Evolutionary conservation across 2,888 invertebrate species (phyloP).

Genomic region (Ditylenchus weischeri): DNA sequence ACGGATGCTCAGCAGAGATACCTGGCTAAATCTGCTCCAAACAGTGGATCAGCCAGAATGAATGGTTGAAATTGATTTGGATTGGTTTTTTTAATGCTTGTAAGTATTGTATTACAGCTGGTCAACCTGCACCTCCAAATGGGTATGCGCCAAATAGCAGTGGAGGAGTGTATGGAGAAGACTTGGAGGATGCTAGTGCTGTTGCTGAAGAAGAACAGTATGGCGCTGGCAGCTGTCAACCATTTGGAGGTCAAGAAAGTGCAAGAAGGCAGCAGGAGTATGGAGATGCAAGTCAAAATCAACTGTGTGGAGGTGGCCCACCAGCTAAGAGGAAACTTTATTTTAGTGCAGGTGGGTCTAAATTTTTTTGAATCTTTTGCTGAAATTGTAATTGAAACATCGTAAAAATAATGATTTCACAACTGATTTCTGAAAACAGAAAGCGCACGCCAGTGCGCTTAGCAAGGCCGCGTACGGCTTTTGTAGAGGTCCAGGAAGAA

Average conservation of each 20-base stretch:
- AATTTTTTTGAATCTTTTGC: background rate
- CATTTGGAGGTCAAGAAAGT: background rate
- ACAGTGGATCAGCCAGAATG: conserved; percentile 3
- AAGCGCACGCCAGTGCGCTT: too few relatives aligned
- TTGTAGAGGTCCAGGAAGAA: too few relatives aligned
- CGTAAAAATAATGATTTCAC: too few relatives aligned
- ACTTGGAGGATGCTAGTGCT: conserved; percentile 5
- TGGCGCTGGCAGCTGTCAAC: background rate
- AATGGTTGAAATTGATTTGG: too few relatives aligned
- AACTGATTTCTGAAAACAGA: too few relatives aligned
- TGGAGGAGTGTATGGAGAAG: conserved; percentile 6
- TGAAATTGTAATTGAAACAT: too few relatives aligned
- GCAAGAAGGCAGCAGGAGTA: background rate
- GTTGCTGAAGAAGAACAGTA: background rate
- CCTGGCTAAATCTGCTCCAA: conserved; percentile 11
- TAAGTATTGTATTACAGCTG: too few relatives aligned
- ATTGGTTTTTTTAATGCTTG: too few relatives aligned
- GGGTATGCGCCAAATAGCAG: background rate
- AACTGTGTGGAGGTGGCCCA: background rate
- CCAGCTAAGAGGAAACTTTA: conserved; percentile 38
- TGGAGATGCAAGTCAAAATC: background rate
- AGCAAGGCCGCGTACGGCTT: too few relatives aligned
- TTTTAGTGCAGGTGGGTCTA: conserved; percentile 38
- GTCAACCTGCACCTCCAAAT: too few relatives aligned
- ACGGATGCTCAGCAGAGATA: conserved; percentile 24